A percentile compares a stretch with the other conserved stretches of the same genome.
Evolutionary conservation across 2,888 invertebrate genomes (phyloP).

Genomic region (Drosophila peninsularis): DNA sequence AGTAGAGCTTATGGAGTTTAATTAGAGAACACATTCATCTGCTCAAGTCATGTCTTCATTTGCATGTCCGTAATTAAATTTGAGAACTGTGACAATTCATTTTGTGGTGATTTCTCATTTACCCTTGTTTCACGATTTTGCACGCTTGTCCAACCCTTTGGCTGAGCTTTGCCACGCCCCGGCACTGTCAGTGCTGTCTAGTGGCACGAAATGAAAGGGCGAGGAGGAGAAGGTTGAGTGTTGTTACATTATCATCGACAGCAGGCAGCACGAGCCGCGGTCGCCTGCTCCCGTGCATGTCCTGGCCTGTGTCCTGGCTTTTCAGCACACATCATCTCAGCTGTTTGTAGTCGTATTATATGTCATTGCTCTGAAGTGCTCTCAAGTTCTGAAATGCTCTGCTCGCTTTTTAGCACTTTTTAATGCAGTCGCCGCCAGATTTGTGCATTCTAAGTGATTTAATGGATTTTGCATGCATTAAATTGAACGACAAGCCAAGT

Average conservation of each 20-base stretch:
- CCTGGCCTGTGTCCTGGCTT: slow-evolving; percentile 53
- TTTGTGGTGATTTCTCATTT: slow-evolving; percentile 22
- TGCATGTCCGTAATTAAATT: slow-evolving; percentile 81
- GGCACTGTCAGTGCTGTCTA: slow-evolving; percentile 7
- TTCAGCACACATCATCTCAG: slow-evolving; percentile 43
- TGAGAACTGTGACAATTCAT: slow-evolving; percentile 77
- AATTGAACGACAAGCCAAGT: slow-evolving; percentile 57
- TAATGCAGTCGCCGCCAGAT: slow-evolving; percentile 44
- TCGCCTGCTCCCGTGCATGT: slow-evolving; percentile 42
- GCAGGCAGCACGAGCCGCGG: slow-evolving; percentile 28
- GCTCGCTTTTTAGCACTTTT: slow-evolving; percentile 41
- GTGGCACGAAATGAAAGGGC: background rate
- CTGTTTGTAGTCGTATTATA: slow-evolving; percentile 79
- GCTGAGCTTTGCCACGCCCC: slow-evolving; percentile 30
- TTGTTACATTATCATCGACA: slow-evolving; percentile 77
- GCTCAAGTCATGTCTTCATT: slow-evolving; percentile 53
- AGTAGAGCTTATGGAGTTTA: background rate
- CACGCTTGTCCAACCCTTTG: slow-evolving; percentile 70
- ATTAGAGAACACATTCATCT: background rate
- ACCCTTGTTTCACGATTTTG: slow-evolving; percentile 39
- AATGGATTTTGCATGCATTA: slow-evolving; percentile 79
- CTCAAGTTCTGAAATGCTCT: slow-evolving; percentile 47
- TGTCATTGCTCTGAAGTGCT: slow-evolving; percentile 74
- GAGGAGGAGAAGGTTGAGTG: slow-evolving; percentile 57
- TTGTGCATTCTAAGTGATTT: slow-evolving; percentile 71